Percentiles rank a stretch among this genome's conserved stretches.
These are phyloP conservation scores for Rafetus swinhoei DNA, from an alignment of 2,113 vertebrate genomes.

Conservation along the genomic window DNA sequence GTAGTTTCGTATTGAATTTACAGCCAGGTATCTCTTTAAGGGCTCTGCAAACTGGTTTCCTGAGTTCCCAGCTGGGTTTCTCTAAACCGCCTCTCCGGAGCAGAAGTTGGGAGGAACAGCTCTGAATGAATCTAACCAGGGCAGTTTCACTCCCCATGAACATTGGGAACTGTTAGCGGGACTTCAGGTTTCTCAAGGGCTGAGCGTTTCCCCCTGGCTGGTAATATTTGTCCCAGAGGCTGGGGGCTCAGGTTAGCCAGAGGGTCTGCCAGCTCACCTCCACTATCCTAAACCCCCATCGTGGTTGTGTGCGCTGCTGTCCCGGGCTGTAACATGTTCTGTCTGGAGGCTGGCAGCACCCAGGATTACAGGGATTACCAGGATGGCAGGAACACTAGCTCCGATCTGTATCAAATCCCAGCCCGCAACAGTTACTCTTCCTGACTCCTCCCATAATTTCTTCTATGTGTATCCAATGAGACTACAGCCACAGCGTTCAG, in stretches of 20 bases:
- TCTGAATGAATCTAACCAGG: background rate
- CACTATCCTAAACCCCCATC: background rate
- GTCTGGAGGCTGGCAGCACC: background rate
- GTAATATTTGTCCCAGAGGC: background rate
- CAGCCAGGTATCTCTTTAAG: background rate
- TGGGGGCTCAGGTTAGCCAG: background rate
- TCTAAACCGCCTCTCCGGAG: background rate
- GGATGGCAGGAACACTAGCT: background rate
- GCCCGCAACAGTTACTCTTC: background rate
- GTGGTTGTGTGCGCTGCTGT: background rate
- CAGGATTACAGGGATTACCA: background rate
- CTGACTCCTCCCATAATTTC: background rate
- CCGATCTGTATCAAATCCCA: background rate
- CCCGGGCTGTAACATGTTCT: background rate
- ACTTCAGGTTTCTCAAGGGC: background rate
- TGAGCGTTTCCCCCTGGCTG: background rate
- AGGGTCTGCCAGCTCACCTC: background rate
- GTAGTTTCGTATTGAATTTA: background rate
- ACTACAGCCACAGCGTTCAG: fast-evolving
- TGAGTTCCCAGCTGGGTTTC: fast-evolving
- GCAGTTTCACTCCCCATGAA: too few relatives aligned
- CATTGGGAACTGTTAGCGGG: background rate
- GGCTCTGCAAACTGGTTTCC: background rate
- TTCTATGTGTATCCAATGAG: background rate
- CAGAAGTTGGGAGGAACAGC: background rate